These are phyloP conservation scores for Chelonia mydas DNA, from an alignment of 2,797 vertebrate genomes.

Conservation along the genomic window DNA sequence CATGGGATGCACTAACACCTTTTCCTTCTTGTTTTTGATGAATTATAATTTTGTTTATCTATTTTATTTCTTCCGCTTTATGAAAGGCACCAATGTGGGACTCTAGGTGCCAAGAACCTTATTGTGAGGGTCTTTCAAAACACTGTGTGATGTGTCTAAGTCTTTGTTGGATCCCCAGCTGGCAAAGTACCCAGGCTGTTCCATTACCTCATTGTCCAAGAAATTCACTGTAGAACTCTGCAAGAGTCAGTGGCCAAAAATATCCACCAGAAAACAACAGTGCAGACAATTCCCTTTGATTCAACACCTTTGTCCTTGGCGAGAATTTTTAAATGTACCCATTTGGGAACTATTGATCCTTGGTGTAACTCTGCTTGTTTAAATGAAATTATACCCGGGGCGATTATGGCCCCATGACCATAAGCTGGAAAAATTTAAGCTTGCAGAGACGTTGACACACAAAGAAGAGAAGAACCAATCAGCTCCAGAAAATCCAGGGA, in stretches of 20 bases:
- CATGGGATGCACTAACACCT: background rate
- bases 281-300: slow-evolving; percentile 8
- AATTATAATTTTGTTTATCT: background rate
- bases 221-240: slow-evolving; percentile 2
- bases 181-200: background rate
- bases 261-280: background rate
- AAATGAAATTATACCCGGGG: slow-evolving; percentile 3
- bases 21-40: background rate
- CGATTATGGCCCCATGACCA: background rate
- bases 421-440: background rate
- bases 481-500: slow-evolving; percentile 55
- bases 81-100: background rate
- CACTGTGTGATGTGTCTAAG: background rate
- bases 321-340: background rate
- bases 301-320: background rate
- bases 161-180: slow-evolving; percentile 1
- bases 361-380: background rate
- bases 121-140: background rate
- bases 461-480: slow-evolving; percentile 25
- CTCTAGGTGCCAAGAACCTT: background rate
- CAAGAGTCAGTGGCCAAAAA: background rate
- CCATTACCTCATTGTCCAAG: background rate
- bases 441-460: background rate
- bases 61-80: background rate
- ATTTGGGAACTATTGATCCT: background rate